These are phyloP conservation scores for Ennomos fuscantarius DNA, from an alignment of 2,888 invertebrate species.

Conservation along the genomic window DNA sequence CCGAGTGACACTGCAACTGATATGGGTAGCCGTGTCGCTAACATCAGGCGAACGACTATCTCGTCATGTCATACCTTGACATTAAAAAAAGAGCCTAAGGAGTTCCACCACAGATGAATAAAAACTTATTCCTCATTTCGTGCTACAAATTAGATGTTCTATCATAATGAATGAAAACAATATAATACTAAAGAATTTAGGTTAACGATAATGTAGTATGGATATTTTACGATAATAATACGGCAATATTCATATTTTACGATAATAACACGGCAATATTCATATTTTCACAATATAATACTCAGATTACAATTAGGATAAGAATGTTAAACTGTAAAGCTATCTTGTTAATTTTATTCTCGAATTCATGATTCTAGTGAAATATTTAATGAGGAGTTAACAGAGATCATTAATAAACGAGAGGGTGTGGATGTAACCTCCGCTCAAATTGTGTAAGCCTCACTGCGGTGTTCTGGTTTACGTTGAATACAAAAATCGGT, in stretches of 20 bases:
- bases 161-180: neutral
- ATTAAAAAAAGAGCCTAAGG: too few species aligned
- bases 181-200: too few species aligned
- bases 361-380: conserved; percentile 15
- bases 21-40: too few species aligned
- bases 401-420: conserved; percentile 22
- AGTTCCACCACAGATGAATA: too few species aligned
- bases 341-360: conserved; percentile 17
- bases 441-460: neutral
- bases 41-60: too few species aligned
- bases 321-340: conserved; percentile 3
- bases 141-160: neutral
- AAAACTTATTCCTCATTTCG: too few species aligned
- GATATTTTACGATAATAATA: too few species aligned
- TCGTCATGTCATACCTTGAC: too few species aligned
- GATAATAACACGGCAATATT: neutral
- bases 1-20: too few species aligned
- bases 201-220: too few species aligned
- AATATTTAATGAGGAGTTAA: conserved; percentile 24
- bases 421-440: conserved; percentile 12
- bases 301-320: neutral
- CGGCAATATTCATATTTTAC: too few species aligned
- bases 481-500: conserved; percentile 1
- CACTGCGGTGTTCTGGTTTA: conserved; percentile 2
- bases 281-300: neutral